Evolutionary conservation across 2,113 vertebrate species (phyloP).

Genomic region (Symphodus melops): DNA sequence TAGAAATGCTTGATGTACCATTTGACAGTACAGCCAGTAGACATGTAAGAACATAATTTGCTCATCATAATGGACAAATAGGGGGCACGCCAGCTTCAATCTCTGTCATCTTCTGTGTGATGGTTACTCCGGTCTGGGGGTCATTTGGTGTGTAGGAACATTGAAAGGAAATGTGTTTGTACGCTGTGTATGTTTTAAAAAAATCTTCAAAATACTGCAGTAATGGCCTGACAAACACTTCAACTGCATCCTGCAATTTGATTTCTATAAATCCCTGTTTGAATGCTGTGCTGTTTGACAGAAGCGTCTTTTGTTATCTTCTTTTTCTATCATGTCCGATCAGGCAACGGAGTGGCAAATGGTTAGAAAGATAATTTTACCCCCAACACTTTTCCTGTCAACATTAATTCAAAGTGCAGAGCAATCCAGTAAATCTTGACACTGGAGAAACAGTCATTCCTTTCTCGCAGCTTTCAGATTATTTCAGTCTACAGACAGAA

Average conservation of each 20-base stretch:
- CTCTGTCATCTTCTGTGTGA: conserved; percentile 66
- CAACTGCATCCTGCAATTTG: conserved; percentile 32
- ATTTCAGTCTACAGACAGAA: conserved; percentile 45
- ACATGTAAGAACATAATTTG: conserved; percentile 77
- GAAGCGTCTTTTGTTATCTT: conserved; percentile 16
- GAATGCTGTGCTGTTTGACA: conserved; percentile 39
- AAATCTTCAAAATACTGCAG: conserved; percentile 33
- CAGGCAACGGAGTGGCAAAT: conserved; percentile 28
- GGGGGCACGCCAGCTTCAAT: conserved; percentile 77
- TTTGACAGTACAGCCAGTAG: conserved; percentile 77
- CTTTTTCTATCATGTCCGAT: conserved; percentile 25
- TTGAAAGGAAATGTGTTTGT: conserved; percentile 43
- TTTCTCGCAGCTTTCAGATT: conserved; percentile 59
- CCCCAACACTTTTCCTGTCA: conserved; percentile 61
- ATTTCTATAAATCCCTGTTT: conserved; percentile 43
- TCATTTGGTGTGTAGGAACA: conserved; percentile 60
- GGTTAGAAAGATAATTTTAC: conserved; percentile 47
- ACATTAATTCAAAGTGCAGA: conserved; percentile 40
- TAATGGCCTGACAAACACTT: conserved; percentile 29
- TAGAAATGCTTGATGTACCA: conserved; percentile 62
- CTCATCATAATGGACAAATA: conserved; percentile 78
- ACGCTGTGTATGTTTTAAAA: conserved; percentile 20
- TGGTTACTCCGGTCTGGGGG: conserved; percentile 60
- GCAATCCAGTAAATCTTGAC: conserved; percentile 28
- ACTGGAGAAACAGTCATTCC: conserved; percentile 33